Evolutionary conservation across 2,113 vertebrate genomes (phyloP).

Genomic region (Sturnira hondurensis): DNA sequence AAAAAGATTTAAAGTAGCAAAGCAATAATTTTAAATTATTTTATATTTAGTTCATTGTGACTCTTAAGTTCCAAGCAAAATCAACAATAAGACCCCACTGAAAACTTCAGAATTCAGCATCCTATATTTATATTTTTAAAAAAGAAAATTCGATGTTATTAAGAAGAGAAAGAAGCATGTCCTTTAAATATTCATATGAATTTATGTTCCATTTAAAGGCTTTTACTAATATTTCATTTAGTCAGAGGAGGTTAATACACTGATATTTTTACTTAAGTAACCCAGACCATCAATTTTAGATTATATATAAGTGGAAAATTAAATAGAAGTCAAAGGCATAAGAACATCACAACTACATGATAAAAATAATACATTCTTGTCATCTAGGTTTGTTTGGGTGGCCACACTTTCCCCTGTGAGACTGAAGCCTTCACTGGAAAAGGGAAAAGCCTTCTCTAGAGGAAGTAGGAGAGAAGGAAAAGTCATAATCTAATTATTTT

Average conservation of each 20-base stretch:
- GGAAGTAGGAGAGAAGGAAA: not conserved
- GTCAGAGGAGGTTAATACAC: not conserved
- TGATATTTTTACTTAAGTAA: not conserved
- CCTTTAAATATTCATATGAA: not conserved
- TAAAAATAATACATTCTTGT: not conserved
- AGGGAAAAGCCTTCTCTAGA: too few relatives aligned
- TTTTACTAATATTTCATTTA: not conserved
- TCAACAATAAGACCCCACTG: not conserved
- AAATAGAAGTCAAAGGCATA: not conserved
- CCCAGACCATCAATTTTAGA: not conserved
- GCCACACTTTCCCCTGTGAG: not conserved
- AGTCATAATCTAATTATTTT: not conserved
- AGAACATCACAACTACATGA: not conserved
- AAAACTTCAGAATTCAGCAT: not conserved
- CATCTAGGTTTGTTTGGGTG: not conserved
- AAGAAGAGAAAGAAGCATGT: not conserved
- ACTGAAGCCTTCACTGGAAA: not conserved
- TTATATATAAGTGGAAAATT: not conserved
- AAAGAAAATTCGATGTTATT: not conserved
- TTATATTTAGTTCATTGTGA: not conserved
- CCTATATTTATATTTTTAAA: not conserved
- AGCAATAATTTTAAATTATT: not conserved
- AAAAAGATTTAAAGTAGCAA: not conserved
- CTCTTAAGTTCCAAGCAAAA: not conserved
- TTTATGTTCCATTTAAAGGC: not conserved